Percentiles rank a stretch among this genome's conserved stretches.
Evolutionary conservation across 2,797 vertebrate species (phyloP).

Genomic region (Poecile montanus): DNA sequence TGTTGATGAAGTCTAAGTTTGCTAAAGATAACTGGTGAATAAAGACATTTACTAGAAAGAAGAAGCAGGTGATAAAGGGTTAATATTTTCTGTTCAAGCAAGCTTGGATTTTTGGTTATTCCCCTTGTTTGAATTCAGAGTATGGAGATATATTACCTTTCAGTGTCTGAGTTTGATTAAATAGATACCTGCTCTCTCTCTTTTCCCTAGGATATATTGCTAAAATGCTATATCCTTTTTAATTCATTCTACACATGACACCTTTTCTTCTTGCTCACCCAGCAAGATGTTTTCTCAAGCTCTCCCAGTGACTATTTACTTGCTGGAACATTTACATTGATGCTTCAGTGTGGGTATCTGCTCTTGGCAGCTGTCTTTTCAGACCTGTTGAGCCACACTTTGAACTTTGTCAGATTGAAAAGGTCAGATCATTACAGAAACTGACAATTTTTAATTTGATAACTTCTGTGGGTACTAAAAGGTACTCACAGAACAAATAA

Average conservation of each 20-base stretch:
- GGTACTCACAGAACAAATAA: slow-evolving; percentile 64
- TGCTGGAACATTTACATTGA: slow-evolving; percentile 66
- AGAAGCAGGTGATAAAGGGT: neutral
- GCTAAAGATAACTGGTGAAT: neutral
- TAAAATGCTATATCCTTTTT: slow-evolving; percentile 32
- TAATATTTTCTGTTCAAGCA: neutral
- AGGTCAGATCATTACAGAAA: slow-evolving; percentile 65
- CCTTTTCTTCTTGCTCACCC: slow-evolving; percentile 21
- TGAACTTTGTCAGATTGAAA: slow-evolving; percentile 65
- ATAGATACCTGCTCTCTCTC: neutral
- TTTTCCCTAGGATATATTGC: slow-evolving; percentile 13
- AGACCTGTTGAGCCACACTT: slow-evolving; percentile 11
- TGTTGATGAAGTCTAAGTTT: neutral
- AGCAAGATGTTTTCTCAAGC: slow-evolving; percentile 14
- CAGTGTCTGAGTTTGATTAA: neutral
- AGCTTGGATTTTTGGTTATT: neutral
- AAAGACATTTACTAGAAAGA: neutral
- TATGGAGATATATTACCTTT: slow-evolving; percentile 20
- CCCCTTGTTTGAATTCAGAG: neutral
- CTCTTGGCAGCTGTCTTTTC: slow-evolving; percentile 48
- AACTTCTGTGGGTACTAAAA: slow-evolving; percentile 63
- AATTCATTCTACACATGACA: slow-evolving; percentile 19
- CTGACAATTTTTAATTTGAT: slow-evolving; percentile 75
- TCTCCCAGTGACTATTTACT: slow-evolving; percentile 64
- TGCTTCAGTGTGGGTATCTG: slow-evolving; percentile 18